Percentiles rank a stretch among this genome's conserved stretches.
Conservation (phyloP, 2,888 invertebrate species). For the Dolichopus griseipennis region DNA sequence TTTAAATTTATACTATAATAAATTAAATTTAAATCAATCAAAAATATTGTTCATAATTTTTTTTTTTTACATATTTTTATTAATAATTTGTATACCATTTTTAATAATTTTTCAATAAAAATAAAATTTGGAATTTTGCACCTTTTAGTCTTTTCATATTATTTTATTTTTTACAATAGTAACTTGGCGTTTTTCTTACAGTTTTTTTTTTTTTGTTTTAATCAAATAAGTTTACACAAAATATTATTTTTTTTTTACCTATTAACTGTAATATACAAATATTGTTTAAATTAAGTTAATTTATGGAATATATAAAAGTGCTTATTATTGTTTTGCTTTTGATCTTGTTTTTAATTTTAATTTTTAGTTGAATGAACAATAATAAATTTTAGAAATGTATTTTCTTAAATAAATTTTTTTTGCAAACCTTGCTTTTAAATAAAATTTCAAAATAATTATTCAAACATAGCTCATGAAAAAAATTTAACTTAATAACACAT, state of each 20-base stretch:
- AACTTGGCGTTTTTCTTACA: conserved; percentile 6
- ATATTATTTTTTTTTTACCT: not conserved
- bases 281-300: not conserved
- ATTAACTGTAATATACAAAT: not conserved
- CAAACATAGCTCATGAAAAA: too few relatives aligned
- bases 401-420: too few relatives aligned
- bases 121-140: conserved; percentile 5
- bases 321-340: not conserved
- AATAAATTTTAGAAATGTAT: too few relatives aligned
- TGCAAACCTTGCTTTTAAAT: too few relatives aligned
- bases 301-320: not conserved
- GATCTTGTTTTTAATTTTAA: not conserved
- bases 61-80: too few relatives aligned
- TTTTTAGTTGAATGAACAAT: not conserved
- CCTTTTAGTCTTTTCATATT: not conserved
- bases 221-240: not conserved
- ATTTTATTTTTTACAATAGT: conserved; percentile 4
- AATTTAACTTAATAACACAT: too few relatives aligned
- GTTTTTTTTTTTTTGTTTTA: not conserved
- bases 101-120: not conserved
- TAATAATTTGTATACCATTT: too few relatives aligned
- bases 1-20: too few relatives aligned
- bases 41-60: too few relatives aligned
- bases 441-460: too few relatives aligned
- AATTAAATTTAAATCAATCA: too few relatives aligned